Percentiles rank a stretch among this genome's conserved stretches.
These are phyloP conservation scores for Ibidorhyncha struthersii DNA, from an alignment of 2,113 vertebrate species.

Conservation along the genomic window DNA sequence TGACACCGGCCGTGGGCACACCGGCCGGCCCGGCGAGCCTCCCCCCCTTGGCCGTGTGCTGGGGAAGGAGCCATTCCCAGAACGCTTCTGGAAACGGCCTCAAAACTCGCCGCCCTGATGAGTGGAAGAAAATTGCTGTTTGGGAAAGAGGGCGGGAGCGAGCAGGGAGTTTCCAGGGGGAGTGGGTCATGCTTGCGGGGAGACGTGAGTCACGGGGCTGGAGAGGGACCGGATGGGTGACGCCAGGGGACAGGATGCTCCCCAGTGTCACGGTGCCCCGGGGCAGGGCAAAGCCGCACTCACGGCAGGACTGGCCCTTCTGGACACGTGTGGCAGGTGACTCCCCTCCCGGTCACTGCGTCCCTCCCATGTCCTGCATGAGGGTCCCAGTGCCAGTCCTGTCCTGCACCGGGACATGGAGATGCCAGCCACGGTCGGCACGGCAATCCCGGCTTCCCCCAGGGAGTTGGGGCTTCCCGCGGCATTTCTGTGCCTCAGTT, in stretches of 20 bases:
- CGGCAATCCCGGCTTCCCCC: accelerated
- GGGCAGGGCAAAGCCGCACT: not conserved
- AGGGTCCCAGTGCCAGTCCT: not conserved
- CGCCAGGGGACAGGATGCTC: not conserved
- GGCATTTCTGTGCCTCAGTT: not conserved
- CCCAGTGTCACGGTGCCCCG: accelerated
- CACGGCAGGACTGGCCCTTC: not conserved
- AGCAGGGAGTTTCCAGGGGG: not conserved
- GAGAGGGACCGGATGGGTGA: not conserved
- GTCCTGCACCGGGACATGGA: too few species aligned
- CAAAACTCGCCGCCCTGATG: accelerated
- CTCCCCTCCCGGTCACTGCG: not conserved
- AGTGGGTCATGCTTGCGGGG: not conserved
- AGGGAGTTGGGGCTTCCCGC: not conserved
- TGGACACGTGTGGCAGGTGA: not conserved
- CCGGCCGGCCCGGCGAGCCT: accelerated
- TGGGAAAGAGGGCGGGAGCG: not conserved
- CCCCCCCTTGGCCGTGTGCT: accelerated
- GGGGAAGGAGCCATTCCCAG: accelerated
- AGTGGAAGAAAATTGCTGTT: not conserved
- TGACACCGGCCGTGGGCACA: accelerated
- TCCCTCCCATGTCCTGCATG: accelerated
- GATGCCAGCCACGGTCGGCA: accelerated
- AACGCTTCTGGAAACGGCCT: not conserved
- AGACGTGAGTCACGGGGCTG: not conserved